phyloP scores from a whole-genome alignment of 2,113 vertebrate species.

The Upupa epops region DNA sequence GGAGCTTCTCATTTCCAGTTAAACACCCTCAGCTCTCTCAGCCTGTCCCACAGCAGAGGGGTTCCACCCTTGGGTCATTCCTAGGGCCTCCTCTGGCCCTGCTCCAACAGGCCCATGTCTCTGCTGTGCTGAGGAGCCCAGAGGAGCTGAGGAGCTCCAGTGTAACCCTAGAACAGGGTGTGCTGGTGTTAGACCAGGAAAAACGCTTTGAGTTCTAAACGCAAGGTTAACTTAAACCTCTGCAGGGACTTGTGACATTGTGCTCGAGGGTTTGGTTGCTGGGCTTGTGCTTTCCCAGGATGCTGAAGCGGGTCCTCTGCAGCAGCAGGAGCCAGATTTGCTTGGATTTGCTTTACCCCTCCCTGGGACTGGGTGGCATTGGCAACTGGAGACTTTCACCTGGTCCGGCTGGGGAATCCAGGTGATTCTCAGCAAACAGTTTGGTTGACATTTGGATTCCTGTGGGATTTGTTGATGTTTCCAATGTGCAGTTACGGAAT shows the following conservation, averaged over 20 bases:
- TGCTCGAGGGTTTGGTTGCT: neutral
- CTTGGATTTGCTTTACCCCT: accelerated
- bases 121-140: too few species aligned
- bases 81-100: too few species aligned
- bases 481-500: accelerated
- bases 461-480: neutral
- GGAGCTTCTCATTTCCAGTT: too few species aligned
- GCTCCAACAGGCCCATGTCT: too few species aligned
- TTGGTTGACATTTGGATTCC: neutral
- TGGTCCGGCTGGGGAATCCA: too few species aligned
- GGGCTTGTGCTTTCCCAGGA: neutral
- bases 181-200: neutral
- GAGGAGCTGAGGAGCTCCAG: too few species aligned
- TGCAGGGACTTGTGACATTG: neutral
- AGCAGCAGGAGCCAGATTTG: neutral
- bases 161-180: accelerated
- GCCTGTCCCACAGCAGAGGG: too few species aligned
- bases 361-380: neutral
- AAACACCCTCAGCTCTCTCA: too few species aligned
- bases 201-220: neutral
- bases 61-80: too few species aligned
- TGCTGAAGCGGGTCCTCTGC: neutral
- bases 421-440: neutral
- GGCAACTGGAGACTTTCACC: accelerated
- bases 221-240: neutral